Percentiles rank a stretch among this genome's conserved stretches.
phyloP scores from a whole-genome alignment of 92 coral and sea anemone species.

The Pocillopora grandis region DNA sequence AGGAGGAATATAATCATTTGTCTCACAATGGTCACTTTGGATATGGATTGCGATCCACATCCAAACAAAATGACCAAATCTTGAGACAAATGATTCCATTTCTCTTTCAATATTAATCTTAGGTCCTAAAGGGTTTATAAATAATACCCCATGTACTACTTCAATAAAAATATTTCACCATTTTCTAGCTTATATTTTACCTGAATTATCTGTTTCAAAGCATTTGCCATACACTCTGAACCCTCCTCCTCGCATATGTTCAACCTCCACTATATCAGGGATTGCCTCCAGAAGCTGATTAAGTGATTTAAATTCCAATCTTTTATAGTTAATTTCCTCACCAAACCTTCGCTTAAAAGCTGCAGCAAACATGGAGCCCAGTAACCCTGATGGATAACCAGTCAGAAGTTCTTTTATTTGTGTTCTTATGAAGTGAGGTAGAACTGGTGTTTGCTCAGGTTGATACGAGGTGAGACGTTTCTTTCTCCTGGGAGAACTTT shows the following conservation, averaged over 20 bases:
- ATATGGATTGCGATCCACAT: too few species aligned
- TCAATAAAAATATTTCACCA: background rate
- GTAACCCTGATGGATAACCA: slow-evolving; percentile 79
- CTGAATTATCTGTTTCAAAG: slow-evolving; percentile 7
- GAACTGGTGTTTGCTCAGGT: slow-evolving; percentile 62
- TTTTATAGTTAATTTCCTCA: slow-evolving; percentile 56
- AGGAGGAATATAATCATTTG: too few species aligned
- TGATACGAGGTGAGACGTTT: slow-evolving; percentile 62
- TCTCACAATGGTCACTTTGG: too few species aligned
- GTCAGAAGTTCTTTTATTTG: slow-evolving; percentile 76
- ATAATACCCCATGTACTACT: too few species aligned
- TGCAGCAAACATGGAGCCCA: slow-evolving; percentile 69
- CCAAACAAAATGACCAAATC: too few species aligned
- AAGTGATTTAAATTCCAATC: slow-evolving; percentile 73
- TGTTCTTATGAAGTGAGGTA: slow-evolving; percentile 69
- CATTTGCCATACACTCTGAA: slow-evolving; percentile 57
- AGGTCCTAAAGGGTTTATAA: too few species aligned
- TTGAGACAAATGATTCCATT: too few species aligned
- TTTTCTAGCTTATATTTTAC: slow-evolving; percentile 1
- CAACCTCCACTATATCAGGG: slow-evolving; percentile 65
- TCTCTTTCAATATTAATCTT: too few species aligned
- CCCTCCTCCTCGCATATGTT: slow-evolving; percentile 66
- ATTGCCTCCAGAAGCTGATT: slow-evolving; percentile 68
- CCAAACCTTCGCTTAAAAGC: slow-evolving; percentile 82
- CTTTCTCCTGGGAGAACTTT: slow-evolving; percentile 66